phyloP scores from a whole-genome alignment of 2,888 invertebrate genomes.

The Parapristionchus giblindavisi region DNA sequence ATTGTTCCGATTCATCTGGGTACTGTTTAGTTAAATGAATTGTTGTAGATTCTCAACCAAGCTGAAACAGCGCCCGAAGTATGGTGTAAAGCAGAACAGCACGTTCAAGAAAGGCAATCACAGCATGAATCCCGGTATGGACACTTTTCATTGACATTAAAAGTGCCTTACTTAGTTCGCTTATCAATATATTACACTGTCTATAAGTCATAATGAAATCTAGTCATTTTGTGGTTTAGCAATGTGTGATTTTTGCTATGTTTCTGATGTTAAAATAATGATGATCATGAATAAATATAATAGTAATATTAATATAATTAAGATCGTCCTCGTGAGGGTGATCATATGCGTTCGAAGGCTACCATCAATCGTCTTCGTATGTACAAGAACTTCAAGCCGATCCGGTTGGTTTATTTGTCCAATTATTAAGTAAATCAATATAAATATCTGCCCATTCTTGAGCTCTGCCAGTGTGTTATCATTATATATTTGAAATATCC shows the following conservation, averaged over 20 bases:
- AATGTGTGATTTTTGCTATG: no score
- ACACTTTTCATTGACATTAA: no score
- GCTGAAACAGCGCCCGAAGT: slow-evolving; percentile 44
- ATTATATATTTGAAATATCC: background rate
- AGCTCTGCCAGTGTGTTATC: no score
- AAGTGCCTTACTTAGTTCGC: no score
- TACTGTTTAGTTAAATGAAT: background rate
- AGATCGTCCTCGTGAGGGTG: slow-evolving; percentile 73
- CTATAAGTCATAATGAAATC: background rate
- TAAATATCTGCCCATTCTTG: no score
- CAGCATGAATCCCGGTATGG: slow-evolving; percentile 89
- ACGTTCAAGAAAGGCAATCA: slow-evolving; percentile 78
- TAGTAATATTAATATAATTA: slow-evolving; percentile 39
- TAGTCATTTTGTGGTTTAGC: background rate
- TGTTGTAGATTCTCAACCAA: slow-evolving; percentile 18
- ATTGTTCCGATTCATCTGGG: background rate
- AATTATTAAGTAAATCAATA: no score
- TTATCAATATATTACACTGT: no score
- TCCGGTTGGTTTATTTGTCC: slow-evolving; percentile 75
- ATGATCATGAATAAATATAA: background rate
- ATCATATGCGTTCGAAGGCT: slow-evolving; percentile 77
- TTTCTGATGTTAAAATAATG: background rate
- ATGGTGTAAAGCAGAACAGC: slow-evolving; percentile 45
- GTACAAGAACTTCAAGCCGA: slow-evolving; percentile 97
- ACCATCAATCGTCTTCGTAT: slow-evolving; percentile 96